Percentiles rank a stretch among this genome's conserved stretches.
Evolutionary conservation across 1,140 invertebrate genomes (phyloP).

Genomic region (Cylas formicarius): DNA sequence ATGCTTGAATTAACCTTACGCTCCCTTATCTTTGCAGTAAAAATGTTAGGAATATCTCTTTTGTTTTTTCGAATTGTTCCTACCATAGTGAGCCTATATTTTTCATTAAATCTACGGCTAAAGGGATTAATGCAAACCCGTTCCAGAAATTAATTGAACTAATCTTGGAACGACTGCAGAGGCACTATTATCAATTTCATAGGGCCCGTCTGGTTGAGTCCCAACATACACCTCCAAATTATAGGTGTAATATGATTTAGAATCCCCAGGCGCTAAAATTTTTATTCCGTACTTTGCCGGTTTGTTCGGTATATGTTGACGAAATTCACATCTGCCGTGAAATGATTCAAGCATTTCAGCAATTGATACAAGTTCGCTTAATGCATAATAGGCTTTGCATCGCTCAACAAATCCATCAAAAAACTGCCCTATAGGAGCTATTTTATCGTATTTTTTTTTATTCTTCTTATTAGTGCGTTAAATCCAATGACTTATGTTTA

Average conservation of each 20-base stretch:
- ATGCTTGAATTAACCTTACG: too few species aligned
- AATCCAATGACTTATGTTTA: too few species aligned
- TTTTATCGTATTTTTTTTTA: too few species aligned
- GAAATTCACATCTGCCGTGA: slow-evolving; percentile 15
- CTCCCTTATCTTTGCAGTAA: too few species aligned
- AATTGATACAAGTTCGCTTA: slow-evolving; percentile 20
- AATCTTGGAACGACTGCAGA: slow-evolving; percentile 1
- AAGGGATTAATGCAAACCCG: background rate
- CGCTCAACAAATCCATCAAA: slow-evolving; percentile 24
- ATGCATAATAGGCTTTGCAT: slow-evolving; percentile 23
- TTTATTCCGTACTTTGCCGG: slow-evolving; percentile 38
- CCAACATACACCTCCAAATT: slow-evolving; percentile 34
- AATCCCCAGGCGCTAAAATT: slow-evolving; percentile 30
- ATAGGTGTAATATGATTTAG: slow-evolving; percentile 27
- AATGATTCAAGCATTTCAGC: slow-evolving; percentile 19
- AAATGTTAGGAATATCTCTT: too few species aligned
- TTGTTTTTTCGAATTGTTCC: too few species aligned
- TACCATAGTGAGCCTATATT: too few species aligned
- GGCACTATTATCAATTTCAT: slow-evolving; percentile 8
- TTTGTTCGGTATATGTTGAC: slow-evolving; percentile 18
- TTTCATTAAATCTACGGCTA: too few species aligned
- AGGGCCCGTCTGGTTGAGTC: slow-evolving; percentile 29
- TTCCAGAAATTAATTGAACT: slow-evolving; percentile 3
- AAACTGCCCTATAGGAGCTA: slow-evolving; percentile 13
- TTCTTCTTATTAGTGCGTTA: too few species aligned